phyloP scores from a whole-genome alignment of 2,888 invertebrate species.

The Aspidiotus rigidus region DNA sequence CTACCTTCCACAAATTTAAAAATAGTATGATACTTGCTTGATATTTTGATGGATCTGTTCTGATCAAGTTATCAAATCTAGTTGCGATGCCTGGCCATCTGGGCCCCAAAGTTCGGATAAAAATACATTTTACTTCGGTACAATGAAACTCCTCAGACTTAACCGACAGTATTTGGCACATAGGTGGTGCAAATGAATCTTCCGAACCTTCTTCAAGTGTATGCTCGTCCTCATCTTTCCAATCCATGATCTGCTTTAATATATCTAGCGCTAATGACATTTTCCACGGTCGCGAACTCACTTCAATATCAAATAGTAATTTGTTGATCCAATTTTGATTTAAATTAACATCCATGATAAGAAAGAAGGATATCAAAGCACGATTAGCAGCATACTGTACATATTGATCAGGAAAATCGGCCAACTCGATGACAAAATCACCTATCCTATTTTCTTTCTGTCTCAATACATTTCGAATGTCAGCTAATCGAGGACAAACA shows the following conservation, averaged over 20 bases:
- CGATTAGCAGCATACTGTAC: conserved; percentile 70
- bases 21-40: conserved; percentile 59
- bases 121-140: conserved; percentile 62
- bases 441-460: conserved; percentile 74
- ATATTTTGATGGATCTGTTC: conserved; percentile 44
- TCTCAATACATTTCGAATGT: conserved; percentile 68
- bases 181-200: conserved; percentile 44
- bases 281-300: conserved; percentile 50
- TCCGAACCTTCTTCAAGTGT: conserved; percentile 62
- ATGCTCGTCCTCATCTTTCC: conserved; percentile 74
- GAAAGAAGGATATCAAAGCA: conserved; percentile 71
- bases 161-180: conserved; percentile 43
- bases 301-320: conserved; percentile 57
- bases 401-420: conserved; percentile 68
- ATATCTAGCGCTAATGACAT: conserved; percentile 76
- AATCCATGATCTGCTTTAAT: conserved; percentile 76
- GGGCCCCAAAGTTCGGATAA: conserved; percentile 72
- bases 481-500: conserved; percentile 70
- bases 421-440: conserved; percentile 70
- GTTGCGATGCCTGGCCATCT: conserved; percentile 75
- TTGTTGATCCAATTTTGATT: conserved; percentile 63
- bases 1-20: conserved; percentile 77
- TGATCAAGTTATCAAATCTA: conserved; percentile 48
- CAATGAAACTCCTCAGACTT: conserved; percentile 74
- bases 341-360: conserved; percentile 71